phyloP scores from a whole-genome alignment of 2,888 invertebrate species.

The Dynastes tityus region DNA sequence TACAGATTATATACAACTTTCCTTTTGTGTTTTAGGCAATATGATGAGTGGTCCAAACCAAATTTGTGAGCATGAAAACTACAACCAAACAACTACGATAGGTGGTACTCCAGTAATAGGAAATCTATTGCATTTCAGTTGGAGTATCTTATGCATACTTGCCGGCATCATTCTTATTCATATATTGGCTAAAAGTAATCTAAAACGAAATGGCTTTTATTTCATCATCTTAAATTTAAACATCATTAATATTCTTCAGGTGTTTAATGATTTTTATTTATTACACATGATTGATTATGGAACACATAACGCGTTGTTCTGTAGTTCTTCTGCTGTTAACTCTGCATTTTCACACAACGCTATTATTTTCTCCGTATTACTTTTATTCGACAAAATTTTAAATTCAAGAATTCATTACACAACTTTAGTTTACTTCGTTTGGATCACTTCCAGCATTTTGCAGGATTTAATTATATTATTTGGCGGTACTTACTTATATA shows the following conservation, averaged over 20 bases:
- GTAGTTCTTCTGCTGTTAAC: not conserved
- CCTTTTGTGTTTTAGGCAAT: too few species aligned
- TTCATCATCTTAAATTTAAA: conserved; percentile 9
- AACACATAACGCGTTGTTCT: not conserved
- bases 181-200: not conserved
- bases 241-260: conserved; percentile 7
- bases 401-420: not conserved
- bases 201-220: not conserved
- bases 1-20: too few species aligned
- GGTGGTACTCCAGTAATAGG: not conserved
- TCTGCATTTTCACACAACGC: conserved; percentile 3
- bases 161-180: not conserved
- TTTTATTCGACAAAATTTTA: conserved; percentile 14
- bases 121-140: not conserved
- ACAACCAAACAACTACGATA: not conserved
- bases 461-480: conserved; percentile 3
- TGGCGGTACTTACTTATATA: not conserved
- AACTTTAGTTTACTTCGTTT: conserved; percentile 5
- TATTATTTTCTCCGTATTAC: not conserved
- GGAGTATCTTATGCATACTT: not conserved
- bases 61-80: not conserved
- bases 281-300: not conserved
- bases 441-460: not conserved
- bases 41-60: too few species aligned
- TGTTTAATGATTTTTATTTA: conserved; percentile 1